A percentile compares a stretch with the other conserved stretches of the same genome.
phyloP scores from a whole-genome alignment of 2,888 invertebrate genomes.

The Lamproptera curius region DNA sequence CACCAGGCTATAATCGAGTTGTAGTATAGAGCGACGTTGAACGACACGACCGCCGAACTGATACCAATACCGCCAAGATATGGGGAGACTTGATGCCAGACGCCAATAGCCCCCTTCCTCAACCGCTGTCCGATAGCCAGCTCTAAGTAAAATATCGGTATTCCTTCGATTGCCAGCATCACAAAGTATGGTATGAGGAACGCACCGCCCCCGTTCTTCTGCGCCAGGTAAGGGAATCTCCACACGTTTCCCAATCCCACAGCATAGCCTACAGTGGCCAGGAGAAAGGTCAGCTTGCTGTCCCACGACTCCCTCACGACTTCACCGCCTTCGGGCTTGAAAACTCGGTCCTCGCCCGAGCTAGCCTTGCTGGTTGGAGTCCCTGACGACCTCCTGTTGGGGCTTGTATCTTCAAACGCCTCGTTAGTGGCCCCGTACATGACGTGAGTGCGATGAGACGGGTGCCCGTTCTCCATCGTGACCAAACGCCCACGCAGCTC shows the following conservation, averaged over 20 bases:
- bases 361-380: constrained; percentile 80
- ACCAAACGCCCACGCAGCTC: constrained; percentile 90
- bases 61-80: constrained; percentile 94
- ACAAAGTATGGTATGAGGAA: constrained; percentile 97
- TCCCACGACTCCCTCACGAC: constrained; percentile 94
- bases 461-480: constrained; percentile 82
- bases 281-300: constrained; percentile 92
- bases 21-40: constrained; percentile 97
- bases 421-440: constrained; percentile 93
- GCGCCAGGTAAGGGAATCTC: constrained; percentile 96
- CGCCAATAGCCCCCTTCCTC: constrained; percentile 95
- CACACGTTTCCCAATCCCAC: constrained; percentile 97
- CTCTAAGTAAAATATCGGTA: constrained; percentile 97
- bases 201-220: constrained; percentile 97
- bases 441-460: constrained; percentile 63
- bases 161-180: constrained; percentile 95
- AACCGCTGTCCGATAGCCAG: constrained; percentile 96
- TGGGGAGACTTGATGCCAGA: constrained; percentile 96
- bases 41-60: constrained; percentile 96
- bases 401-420: constrained; percentile 81
- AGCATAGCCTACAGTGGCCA: constrained; percentile 96
- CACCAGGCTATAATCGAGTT: constrained; percentile 99
- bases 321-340: constrained; percentile 84
- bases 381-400: constrained; percentile 58
- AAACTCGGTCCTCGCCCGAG: constrained; percentile 81